phyloP scores from a whole-genome alignment of 2,797 vertebrate genomes.

The Macropodus opercularis region DNA sequence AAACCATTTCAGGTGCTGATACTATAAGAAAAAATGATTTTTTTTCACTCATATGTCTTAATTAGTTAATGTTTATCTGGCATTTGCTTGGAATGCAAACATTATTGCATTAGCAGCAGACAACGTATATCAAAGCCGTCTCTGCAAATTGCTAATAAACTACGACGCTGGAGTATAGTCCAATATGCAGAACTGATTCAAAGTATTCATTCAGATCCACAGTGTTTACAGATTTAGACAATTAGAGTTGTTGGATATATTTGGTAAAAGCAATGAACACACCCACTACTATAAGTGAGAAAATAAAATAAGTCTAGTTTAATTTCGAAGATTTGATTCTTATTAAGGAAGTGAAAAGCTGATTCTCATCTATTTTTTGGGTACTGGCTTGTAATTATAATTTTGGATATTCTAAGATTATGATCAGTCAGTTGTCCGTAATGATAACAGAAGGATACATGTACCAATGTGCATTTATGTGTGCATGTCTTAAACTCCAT shows the following conservation, averaged over 20 bases:
- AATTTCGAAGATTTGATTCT: background rate
- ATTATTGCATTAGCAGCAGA: conserved; percentile 4
- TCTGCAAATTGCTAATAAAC: background rate
- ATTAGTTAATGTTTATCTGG: conserved; percentile 21
- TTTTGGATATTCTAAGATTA: no score
- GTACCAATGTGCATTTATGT: background rate
- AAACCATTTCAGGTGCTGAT: conserved; percentile 50
- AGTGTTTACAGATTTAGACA: conserved; percentile 12
- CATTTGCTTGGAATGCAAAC: conserved; percentile 27
- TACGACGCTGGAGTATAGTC: background rate
- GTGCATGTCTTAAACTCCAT: conserved; percentile 1
- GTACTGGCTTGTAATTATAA: no score
- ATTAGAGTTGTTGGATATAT: no score
- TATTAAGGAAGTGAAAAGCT: background rate
- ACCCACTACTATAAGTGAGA: no score
- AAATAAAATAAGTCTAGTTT: no score
- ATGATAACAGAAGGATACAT: conserved; percentile 1
- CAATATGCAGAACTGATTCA: background rate
- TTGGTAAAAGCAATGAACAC: no score
- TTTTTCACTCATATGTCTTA: no score
- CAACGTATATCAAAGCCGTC: background rate
- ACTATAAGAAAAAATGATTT: conserved; percentile 18
- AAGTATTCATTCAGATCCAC: background rate
- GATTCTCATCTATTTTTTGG: no score
- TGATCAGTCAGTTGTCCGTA: background rate